Base-by-base conservation (phyloP, 2,797 vertebrate genomes). In the Pelobates cultripes region DNA sequence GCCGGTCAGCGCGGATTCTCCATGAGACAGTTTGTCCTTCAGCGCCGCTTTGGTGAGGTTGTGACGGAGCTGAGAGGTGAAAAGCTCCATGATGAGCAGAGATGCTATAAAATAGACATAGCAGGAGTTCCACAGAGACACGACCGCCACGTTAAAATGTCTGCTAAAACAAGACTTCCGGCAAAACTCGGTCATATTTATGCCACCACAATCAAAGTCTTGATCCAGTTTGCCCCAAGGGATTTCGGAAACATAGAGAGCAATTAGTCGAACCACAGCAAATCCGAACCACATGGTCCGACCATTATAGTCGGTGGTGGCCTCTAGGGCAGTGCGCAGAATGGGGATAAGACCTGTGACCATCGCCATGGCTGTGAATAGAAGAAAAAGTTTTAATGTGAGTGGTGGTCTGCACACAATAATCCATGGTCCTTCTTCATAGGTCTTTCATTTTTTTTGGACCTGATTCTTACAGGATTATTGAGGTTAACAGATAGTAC, bases 281-380 rank as follows among this genome's bases (percentile, higher is more conserved):
- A 86, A 86, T 40, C 85, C 80, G 41, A 83, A 86, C 82, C 86
- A 86, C 73, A 85, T 81, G 60, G 55, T 78, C 4, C 84, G 74
- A 28, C 84, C 82, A 10, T 17, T 60, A 44, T 84, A 81, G 17
- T 73, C 81, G 1, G 75, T 84, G 67, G 85, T 89, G 81, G 87
- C 78, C 2, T 93, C 88, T 64, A 87, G 87, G 0, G 89, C 90
- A 0, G 90, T 91, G 15, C 88, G 86, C 43, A 91, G 86, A 80
- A 91, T 89, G n/a, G 89, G 91, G 66, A 90, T 90, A 51, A 92
- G 87, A 12, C 88, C 86, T 0, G 89, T 91, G 78, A 92, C 87
- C 75, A 93, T 67, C 0, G 89, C 89, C 77, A 88, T 88, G 60
- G 6, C 60, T 76, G 74, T 3, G 40, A 17, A 60, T 12, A 40